Evolutionary conservation across 2,888 invertebrate species (phyloP).

Genomic region (Congeria kusceri): DNA sequence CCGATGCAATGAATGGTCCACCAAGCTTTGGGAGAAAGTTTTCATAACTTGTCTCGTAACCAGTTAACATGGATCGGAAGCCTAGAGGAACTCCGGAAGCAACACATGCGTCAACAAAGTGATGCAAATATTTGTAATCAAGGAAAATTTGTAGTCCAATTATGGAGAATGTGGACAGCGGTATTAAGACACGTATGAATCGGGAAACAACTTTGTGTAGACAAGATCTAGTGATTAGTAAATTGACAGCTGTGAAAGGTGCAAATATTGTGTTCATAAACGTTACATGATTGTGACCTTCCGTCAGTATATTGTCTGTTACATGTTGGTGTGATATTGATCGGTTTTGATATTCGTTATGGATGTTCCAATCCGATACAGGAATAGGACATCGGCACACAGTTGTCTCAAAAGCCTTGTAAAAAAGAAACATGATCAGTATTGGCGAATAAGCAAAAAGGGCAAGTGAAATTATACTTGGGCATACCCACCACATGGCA

Average conservation of each 20-base stretch:
- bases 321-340: neutral
- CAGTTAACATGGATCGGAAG: conserved; percentile 48
- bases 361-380: neutral
- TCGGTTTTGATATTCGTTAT: neutral
- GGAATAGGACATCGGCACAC: neutral
- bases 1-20: conserved; percentile 48
- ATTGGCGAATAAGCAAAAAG: neutral
- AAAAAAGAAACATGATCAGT: neutral
- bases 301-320: conserved; percentile 17
- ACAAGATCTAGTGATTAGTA: neutral
- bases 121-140: conserved; percentile 13
- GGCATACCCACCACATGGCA: neutral
- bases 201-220: conserved; percentile 11
- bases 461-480: neutral
- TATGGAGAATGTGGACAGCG: conserved; percentile 34
- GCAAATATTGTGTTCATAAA: conserved; percentile 24
- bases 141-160: conserved; percentile 37
- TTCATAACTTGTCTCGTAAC: conserved; percentile 32
- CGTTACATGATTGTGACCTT: conserved; percentile 21
- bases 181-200: conserved; percentile 20
- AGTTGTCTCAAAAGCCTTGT: neutral
- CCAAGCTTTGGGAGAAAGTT: conserved; percentile 45
- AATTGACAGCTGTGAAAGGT: conserved; percentile 3
- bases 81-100: conserved; percentile 46
- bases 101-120: conserved; percentile 46